Base-by-base conservation (phyloP, 2,113 vertebrate genomes). In the Serinus canaria region DNA sequence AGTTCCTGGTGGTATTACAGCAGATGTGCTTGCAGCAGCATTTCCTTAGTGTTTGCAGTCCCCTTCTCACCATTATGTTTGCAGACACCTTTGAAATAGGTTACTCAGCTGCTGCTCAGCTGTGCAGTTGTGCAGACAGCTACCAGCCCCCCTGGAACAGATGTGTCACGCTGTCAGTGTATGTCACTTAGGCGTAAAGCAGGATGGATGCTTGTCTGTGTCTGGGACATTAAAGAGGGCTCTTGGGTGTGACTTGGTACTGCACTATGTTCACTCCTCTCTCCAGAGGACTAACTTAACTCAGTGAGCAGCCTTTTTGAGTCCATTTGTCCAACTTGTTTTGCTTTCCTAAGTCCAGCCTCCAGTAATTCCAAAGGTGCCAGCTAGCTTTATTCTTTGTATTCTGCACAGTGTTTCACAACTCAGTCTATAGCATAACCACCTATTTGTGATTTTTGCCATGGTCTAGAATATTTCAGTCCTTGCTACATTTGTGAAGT, bases 121-220 rank as follows among this genome's bases (percentile, higher is more conserved):
- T 53, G 31, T 35, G 31, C 14, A 30, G 37, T n/a, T 10, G 41
- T 33, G 1, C 81, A 50, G 58, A 8, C 22, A 58, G 33, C 41
- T 19, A 50, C 8, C 6, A 9, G 52, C 25, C 19, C 25, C 7
- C 30, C 30, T 10, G 37, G 9, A 0, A 2, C 15, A 9, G n/a
- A 37, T 50, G 39, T 17, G 14, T n/a, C 10, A 0, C 0, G 0
- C 27, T 49, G 64, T 18, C 7, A 13, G 13, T 0, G 0, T 15
- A 6, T 1, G 11, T 56, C 24, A 28, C 49, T 50, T 35, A 8
- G 24, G 7, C 4, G 3, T 46, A n/a, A 47, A 47, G 55, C 33
- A 17, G 56, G 37, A 66, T 1, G 4, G 52, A 7, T 0, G 0
- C 31, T 33, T 41, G n/a, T 30, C 28, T 27, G 19, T 23, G 35